Base-by-base conservation (phyloP, 2,113 vertebrate species). In the Petrocephalus microphthalmus region DNA sequence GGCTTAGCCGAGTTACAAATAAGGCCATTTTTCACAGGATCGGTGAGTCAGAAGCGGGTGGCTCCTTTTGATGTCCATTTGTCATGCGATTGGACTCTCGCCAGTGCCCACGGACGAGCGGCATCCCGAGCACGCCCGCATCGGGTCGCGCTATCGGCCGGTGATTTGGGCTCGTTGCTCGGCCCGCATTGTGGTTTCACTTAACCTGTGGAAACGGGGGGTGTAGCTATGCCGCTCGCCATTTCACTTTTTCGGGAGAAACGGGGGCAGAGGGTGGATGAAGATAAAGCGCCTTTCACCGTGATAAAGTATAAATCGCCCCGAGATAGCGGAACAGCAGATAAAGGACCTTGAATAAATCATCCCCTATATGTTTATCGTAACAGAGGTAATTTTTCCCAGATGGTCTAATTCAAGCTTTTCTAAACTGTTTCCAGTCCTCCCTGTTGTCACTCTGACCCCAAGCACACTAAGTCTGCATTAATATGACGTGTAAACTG, bases 351-450 rank as follows among this genome's bases (percentile, higher is more conserved):
- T 84, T 13, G 67, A 87, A 93, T 93, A 93, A 94, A 93, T 94
- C 92, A 93, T 88, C 84, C 67, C 81, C 87, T 88, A 91, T 89
- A 89, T 87, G 87, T 90, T 37, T 64, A 52, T 92, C 90, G 88
- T 93, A 92, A 94, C 92, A 89, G 93, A 56, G 87, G 90, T 94
- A 93, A 95, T 93, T 93, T 90, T 88, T 91, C 86, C 91, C 93
- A 95, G 92, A 93, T 94, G 94, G 89, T 64, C 85, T 90, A 82
- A 74, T 92, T 93, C 92, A 89, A 91, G 89, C 89, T 91, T 89
- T 88, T 87, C 22, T 81, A 91, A 89, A 89, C 45, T 67, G 71
- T 84, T 90, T 91, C 91, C 92, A 93, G 87, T 84, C 91, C 90
- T 82, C 91, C 52, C 83, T 90, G 52, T 85, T 64, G 88, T 91